A percentile compares a stretch with the other conserved stretches of the same genome.
These are phyloP conservation scores for Asobara japonica DNA, from an alignment of 1,140 invertebrate species.

Conservation along the genomic window DNA sequence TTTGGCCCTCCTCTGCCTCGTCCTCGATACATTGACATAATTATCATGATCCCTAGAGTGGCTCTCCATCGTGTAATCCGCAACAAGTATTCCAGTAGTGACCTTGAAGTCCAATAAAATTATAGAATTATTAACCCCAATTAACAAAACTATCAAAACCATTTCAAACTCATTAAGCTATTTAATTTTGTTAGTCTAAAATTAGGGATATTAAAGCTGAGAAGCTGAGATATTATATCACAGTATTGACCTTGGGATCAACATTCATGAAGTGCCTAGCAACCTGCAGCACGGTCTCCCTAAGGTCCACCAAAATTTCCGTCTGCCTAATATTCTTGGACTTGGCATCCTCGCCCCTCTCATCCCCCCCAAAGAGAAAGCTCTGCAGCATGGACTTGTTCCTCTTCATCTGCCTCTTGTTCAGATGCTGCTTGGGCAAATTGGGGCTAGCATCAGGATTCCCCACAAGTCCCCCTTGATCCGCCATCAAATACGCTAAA, in stretches of 20 bases:
- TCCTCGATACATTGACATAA: slow-evolving; percentile 91
- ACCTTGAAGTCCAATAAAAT: slow-evolving; percentile 84
- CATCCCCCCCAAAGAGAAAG: slow-evolving; percentile 84
- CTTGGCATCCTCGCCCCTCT: slow-evolving; percentile 84
- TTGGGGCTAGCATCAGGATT: slow-evolving; percentile 90
- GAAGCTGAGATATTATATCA: too few species aligned
- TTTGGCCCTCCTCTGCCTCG: slow-evolving; percentile 90
- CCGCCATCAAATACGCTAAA: slow-evolving; percentile 95
- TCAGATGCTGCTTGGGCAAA: slow-evolving; percentile 89
- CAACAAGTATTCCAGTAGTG: slow-evolving; percentile 79
- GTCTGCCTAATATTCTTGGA: slow-evolving; percentile 98
- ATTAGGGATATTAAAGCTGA: too few species aligned
- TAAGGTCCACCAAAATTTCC: slow-evolving; percentile 94
- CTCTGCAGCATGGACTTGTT: slow-evolving; percentile 91
- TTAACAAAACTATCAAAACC: too few species aligned
- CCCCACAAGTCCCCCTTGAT: slow-evolving; percentile 90
- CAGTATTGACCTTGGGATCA: slow-evolving; percentile 79
- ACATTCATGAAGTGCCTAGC: slow-evolving; percentile 88
- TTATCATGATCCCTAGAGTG: slow-evolving; percentile 94
- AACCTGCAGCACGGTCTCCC: slow-evolving; percentile 93
- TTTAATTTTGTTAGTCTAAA: too few species aligned
- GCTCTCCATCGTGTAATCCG: slow-evolving; percentile 96
- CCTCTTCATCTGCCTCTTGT: slow-evolving; percentile 88
- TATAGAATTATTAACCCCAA: too few species aligned
- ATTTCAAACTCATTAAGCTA: too few species aligned